phyloP scores from a whole-genome alignment of 2,888 invertebrate genomes.

The Lasioglossum figueresi region DNA sequence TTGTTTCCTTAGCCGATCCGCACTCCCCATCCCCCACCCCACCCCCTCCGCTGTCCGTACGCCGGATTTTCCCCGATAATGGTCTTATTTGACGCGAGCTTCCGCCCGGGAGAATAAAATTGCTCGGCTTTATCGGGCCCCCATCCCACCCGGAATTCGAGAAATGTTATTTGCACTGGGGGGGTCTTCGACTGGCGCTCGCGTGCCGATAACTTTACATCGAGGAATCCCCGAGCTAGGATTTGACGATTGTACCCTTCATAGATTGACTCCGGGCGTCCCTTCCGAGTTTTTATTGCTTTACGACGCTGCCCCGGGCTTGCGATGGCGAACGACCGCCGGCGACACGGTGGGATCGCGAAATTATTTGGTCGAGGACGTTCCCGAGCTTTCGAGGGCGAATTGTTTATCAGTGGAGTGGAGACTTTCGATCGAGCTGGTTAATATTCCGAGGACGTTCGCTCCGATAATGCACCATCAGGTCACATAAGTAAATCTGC shows the following conservation, averaged over 20 bases:
- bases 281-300: constrained; percentile 10
- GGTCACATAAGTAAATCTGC: neutral
- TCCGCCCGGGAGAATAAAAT: constrained; percentile 41
- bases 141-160: constrained; percentile 18
- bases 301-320: neutral
- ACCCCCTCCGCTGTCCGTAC: neutral
- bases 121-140: constrained; percentile 45
- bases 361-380: neutral
- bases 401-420: neutral
- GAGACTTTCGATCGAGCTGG: neutral
- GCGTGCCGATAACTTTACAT: constrained; percentile 26
- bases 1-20: neutral
- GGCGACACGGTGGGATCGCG: neutral
- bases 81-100: constrained; percentile 46
- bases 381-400: neutral
- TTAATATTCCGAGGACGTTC: neutral
- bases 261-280: neutral
- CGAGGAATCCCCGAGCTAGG: constrained; percentile 2
- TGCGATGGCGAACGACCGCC: neutral
- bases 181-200: neutral
- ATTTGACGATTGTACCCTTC: constrained; percentile 20
- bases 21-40: neutral
- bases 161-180: constrained; percentile 49
- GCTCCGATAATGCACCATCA: neutral
- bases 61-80: constrained; percentile 31